Evolutionary conservation across 1,140 invertebrate genomes (phyloP), one percentile per base, ranked within the genome.

Genomic region (Nasonia vitripennis): DNA sequence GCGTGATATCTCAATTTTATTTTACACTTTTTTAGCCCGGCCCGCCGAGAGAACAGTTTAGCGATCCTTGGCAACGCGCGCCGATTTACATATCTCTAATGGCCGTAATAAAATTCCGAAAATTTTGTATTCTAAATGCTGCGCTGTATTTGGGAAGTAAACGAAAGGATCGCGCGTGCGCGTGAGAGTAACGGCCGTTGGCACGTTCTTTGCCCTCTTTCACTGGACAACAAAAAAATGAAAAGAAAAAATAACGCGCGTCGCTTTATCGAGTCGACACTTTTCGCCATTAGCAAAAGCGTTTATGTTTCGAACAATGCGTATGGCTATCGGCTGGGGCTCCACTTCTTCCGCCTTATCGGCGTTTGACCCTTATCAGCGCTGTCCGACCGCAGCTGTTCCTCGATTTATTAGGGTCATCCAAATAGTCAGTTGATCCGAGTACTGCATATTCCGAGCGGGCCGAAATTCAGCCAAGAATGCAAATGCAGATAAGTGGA

Each of bases 221-320:
- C 27, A 27, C 27, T 27, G 27, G 27, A 27, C 27, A 27, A 27
- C 27, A 27, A 27, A 27, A 27, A 27, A 27, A 27, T 27, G 27
- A 27, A 27, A 27, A 27, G 27, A 27, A 27, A 27, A 27, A 27
- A 84, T 80, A 84, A 80, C 83, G 27, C 27, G 27, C 27, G 27
- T 27, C 27, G 27, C 27, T 27, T 27, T 27, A 27, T 27, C 27
- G 31, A 6, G 37, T 14, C 55, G 12, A 84, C 67, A 71, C 20
- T 84, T 81, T 85, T 81, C 67, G 27, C 27, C 27, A 27, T 27
- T 1, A 27, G 27, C 27, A 1, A 27, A 27, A 27, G 27, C 27
- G 45, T 85, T 85, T 85, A 81, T 75, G 81, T 85, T 85, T 85
- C 80, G 27, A 85, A 80, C 78, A 85, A 75, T 81, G 34, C 45